Base-by-base conservation (phyloP, 2,797 vertebrate genomes). In the Nyctalus aviator region DNA sequence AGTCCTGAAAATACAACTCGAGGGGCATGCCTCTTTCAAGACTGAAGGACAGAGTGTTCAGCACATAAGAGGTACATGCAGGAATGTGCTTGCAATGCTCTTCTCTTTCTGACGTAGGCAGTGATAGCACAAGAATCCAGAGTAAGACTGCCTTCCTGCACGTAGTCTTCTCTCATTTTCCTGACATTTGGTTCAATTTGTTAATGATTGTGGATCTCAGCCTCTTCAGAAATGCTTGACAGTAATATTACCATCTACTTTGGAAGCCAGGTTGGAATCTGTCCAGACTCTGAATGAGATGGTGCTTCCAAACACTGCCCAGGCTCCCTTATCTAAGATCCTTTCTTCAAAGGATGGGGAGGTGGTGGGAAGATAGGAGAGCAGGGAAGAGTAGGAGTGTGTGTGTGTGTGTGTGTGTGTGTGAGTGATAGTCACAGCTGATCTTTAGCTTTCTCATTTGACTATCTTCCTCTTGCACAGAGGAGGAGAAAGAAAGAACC, bases 211-310 rank as follows among this genome's bases (percentile, higher is more conserved):
- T 46, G 76, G 78, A 84, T 50, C 30, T 25, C 17, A 23, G 17
- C 64, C 48, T 84, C 37, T 64, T 83, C 72, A 77, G 76, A 93
- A 94, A 77, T 76, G n/a, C 77, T 92, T 76, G 89, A 76, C 55
- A 68, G 46, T 62, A 25, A 59, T 82, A 50, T 75, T 32, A 9
- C 44, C 53, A 10, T 78, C 75, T 78, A 32, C 64, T 64, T 72
- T 59, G 37, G 32, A 73, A 53, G 64, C 46, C n/a, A 44, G 46
- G 14, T 76, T 77, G 59, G 72, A 86, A 69, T 84, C 93, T 82
- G 18, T 68, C 81, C 91, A 68, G 27, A 13, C 30, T 83, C 55
- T 64, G 41, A 69, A 1, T 55, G 46, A 92, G 66, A 93, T 57
- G 21, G 44, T 30, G 6, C 48, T 87, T 93, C 23, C 79, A 71